These are phyloP conservation scores for Dermochelys coriacea DNA, from an alignment of 2,797 vertebrate species.

Conservation along the genomic window DNA sequence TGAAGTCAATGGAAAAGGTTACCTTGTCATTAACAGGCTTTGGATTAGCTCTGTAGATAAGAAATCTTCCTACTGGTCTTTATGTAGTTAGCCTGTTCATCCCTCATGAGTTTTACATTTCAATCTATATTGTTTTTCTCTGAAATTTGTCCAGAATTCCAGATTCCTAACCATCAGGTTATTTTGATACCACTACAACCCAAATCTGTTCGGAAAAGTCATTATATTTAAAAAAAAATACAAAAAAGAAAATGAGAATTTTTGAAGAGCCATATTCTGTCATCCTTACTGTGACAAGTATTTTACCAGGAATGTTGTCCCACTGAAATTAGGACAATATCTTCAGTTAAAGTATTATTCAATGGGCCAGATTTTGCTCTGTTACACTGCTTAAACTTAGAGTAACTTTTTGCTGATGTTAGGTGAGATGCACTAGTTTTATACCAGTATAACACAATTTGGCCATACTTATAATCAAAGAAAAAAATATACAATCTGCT, in stretches of 20 bases:
- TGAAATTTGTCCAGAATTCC: not conserved
- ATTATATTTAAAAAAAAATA: not conserved
- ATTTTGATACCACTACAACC: not conserved
- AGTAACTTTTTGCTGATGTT: not conserved
- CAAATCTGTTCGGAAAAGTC: not conserved
- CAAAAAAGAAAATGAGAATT: fast-evolving
- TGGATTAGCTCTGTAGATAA: not conserved
- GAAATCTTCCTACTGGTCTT: not conserved
- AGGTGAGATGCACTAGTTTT: not conserved
- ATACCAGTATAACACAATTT: not conserved
- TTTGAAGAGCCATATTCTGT: not conserved
- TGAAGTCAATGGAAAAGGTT: not conserved
- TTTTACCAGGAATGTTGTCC: not conserved
- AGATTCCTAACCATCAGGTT: not conserved
- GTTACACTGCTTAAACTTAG: not conserved
- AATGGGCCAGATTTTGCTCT: not conserved
- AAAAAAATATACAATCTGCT: not conserved
- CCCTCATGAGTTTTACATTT: not conserved
- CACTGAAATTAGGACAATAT: not conserved
- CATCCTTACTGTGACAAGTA: not conserved
- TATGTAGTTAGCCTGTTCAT: not conserved
- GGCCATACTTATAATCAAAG: not conserved
- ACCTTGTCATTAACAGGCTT: not conserved
- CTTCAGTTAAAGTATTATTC: not conserved
- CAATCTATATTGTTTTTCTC: not conserved